Evolutionary conservation across 2,888 invertebrate species (phyloP), one percentile per base, ranked within the genome.

Genomic region (Gerris lacustris): DNA sequence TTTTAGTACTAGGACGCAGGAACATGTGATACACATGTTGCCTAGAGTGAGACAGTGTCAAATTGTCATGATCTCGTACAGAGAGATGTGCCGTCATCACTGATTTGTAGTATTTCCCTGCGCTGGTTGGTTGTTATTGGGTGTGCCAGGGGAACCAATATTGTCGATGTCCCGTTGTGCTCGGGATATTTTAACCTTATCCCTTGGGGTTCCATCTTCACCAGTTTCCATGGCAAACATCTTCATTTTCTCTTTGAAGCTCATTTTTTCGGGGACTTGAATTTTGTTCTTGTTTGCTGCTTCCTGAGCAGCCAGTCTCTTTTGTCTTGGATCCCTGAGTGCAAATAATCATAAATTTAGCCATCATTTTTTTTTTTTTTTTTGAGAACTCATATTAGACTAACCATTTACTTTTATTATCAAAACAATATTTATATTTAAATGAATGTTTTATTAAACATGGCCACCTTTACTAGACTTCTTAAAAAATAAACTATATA

Each of bases 161-260:
- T 84, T 86, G 79, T 96, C 95, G 80, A 96, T 96, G 80, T 95
- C 94, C 76, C 96, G 87, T 82, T 97, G 96, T 70, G 96, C 96
- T 77, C 94, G 87, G 63, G 96, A 97, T 81, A 93, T 94, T 84
- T 96, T 97, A 72, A 95, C 90, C 84, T 95, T 95, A 81, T 96
- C 94, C 82, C 92, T 91, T 75, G 96, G 96, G 73, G 95, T 94
- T 79, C 89, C 87, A 77, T 90, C 88, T 79, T 96, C 96, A 64
- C 97, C 97, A 15, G 95, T 91, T 83, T 97, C 96, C 82, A 92
- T 88, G 66, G 97, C 98, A 84, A 99, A 99, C 92, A 97, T 94
- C 83, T 95, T 95, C 96, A 98, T 98, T 83, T 99, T 99, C 82
- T 99, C 98, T 80, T 95, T 91, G 83, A 99, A 99, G 72, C 94